These are phyloP conservation scores for Oscheius sp. DNA, from an alignment of 2,888 invertebrate species.

Conservation along the genomic window DNA sequence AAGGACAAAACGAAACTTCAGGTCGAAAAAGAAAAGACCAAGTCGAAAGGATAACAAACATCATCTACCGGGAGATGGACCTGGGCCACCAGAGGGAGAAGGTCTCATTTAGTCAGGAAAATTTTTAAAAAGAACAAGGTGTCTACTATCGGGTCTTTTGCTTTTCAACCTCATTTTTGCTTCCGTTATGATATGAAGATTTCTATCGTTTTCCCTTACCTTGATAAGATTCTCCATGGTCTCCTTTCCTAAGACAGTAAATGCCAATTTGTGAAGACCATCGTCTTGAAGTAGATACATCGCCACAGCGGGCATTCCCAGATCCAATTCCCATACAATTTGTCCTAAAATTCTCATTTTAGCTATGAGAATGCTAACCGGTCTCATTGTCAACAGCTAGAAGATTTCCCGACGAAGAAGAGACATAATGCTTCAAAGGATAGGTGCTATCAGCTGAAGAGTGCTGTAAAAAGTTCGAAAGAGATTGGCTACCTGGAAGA, in stretches of 20 bases:
- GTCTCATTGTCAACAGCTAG: conserved; percentile 60
- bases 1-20: too few species aligned
- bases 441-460: conserved; percentile 63
- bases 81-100: conserved; percentile 4
- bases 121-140: neutral
- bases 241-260: conserved; percentile 69
- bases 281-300: conserved; percentile 77
- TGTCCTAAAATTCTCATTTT: conserved; percentile 77
- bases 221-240: conserved; percentile 66
- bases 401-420: conserved; percentile 71
- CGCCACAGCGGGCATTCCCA: conserved; percentile 83
- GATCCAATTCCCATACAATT: conserved; percentile 85
- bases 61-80: neutral
- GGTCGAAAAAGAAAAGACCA: neutral
- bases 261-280: conserved; percentile 70
- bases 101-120: conserved; percentile 5
- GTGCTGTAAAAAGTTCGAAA: neutral
- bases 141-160: conserved; percentile 14
- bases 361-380: too few species aligned
- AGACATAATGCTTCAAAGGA: conserved; percentile 61
- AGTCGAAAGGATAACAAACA: neutral
- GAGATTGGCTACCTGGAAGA: conserved; percentile 73
- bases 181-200: neutral
- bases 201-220: conserved; percentile 38
- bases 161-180: conserved; percentile 9